phyloP scores from a whole-genome alignment of 2,113 vertebrate species.

The Hypocryptadius cinnamomeus region DNA sequence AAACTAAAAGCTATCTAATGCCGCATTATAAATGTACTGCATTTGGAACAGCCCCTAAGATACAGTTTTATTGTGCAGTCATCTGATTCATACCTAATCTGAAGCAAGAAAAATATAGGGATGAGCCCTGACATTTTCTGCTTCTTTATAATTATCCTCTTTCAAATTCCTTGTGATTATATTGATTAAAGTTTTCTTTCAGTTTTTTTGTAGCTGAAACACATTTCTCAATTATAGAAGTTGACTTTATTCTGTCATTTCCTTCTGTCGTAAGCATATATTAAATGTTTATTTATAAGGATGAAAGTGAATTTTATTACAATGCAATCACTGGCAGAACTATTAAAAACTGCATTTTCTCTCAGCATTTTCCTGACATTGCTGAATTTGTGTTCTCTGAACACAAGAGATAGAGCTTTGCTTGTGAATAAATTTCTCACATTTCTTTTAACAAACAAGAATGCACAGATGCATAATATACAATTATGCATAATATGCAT shows the following conservation, averaged over 20 bases:
- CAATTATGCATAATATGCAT: too few species aligned
- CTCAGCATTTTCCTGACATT: background rate
- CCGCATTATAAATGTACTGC: background rate
- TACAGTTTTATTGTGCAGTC: background rate
- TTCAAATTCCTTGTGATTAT: background rate
- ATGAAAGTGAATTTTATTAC: conserved; percentile 26
- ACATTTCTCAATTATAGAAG: background rate
- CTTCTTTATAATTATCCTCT: background rate
- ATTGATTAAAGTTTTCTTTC: background rate
- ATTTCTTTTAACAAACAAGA: background rate
- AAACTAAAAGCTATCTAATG: background rate
- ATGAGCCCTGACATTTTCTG: background rate
- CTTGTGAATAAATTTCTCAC: background rate
- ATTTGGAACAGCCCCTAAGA: background rate
- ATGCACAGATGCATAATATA: background rate
- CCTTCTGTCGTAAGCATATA: background rate
- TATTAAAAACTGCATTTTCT: background rate
- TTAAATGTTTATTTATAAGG: conserved; percentile 1
- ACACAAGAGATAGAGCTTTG: background rate
- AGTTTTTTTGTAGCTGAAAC: background rate
- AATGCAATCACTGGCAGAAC: background rate
- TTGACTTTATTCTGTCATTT: conserved; percentile 29
- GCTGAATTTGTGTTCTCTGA: background rate
- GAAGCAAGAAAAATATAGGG: background rate
- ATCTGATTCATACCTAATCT: background rate